These are phyloP conservation scores for Pristiophorus japonicus DNA, from an alignment of 2,113 vertebrate species.

Conservation along the genomic window DNA sequence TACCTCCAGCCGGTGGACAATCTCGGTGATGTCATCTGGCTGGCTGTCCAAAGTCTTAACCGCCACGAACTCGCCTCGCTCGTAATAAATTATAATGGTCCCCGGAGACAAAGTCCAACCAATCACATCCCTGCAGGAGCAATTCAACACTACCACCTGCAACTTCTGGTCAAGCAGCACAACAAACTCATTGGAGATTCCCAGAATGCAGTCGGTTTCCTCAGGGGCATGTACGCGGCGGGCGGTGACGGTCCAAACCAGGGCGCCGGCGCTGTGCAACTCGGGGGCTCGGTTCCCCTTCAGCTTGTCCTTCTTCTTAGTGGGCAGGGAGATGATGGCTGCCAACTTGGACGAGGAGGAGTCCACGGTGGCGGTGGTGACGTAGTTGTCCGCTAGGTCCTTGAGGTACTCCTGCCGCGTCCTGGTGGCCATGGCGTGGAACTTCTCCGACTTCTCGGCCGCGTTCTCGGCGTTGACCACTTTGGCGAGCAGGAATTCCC, in stretches of 20 bases:
- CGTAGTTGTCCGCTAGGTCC: slow-evolving; percentile 78
- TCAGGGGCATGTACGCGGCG: slow-evolving; percentile 44
- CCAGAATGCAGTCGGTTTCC: slow-evolving; percentile 61
- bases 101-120: slow-evolving; percentile 74
- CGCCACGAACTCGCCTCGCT: slow-evolving; percentile 68
- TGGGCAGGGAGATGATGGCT: slow-evolving; percentile 69
- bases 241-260: slow-evolving; percentile 74
- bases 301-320: slow-evolving; percentile 65
- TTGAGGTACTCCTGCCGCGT: slow-evolving; percentile 82
- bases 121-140: slow-evolving; percentile 77
- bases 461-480: slow-evolving; percentile 82
- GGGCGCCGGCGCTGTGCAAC: slow-evolving; percentile 69
- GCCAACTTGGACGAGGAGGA: slow-evolving; percentile 70
- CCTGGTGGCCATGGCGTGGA: slow-evolving; percentile 82
- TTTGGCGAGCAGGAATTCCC: slow-evolving; percentile 81
- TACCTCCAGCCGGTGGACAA: slow-evolving; percentile 78
- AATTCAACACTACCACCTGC: slow-evolving; percentile 74
- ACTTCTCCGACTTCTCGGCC: slow-evolving; percentile 77
- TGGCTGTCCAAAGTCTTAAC: slow-evolving; percentile 64
- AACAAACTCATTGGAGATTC: slow-evolving; percentile 72
- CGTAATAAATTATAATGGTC: slow-evolving; percentile 71
- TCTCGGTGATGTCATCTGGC: slow-evolving; percentile 67
- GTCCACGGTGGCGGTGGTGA: slow-evolving; percentile 79
- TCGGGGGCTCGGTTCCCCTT: slow-evolving; percentile 47
- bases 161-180: slow-evolving; percentile 71